Base-by-base conservation (phyloP, 64 coral and sea anemone genomes). In the Dendronephthya gigantea region DNA sequence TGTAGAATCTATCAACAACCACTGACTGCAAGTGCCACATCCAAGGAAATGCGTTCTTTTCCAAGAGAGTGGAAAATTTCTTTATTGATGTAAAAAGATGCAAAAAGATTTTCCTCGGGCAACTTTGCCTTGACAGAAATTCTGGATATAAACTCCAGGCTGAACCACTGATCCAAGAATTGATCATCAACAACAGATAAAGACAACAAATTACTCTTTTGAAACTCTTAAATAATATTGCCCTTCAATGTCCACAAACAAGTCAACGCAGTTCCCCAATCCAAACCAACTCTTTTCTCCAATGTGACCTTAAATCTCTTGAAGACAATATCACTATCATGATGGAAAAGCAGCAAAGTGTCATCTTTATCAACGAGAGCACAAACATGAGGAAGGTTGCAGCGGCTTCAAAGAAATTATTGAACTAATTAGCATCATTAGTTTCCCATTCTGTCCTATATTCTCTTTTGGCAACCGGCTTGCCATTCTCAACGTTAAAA, bases 361-460 rank as follows among this genome's bases (percentile, higher is more conserved):
- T 79, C 30, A 79, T 79, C 29, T 15, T 29, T 79, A 33, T 79
- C 72, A 29, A 33, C 72, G 36, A 79, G 72, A 29, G 19, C 37
- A 8, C 72, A 33, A 16, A 79, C 17, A 35, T 79, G 72, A 35
- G 72, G 72, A 33, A 79, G 34, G 72, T 35, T 79, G 68, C 68
- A 74, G 31, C 68, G 31, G 68, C 68, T 74, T 9, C 31, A 35
- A 74, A 74, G 25, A 74, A 74, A 27, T 74, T 29, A 74, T 27
- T 9, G 31, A 74, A 30, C 11, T 19, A 29, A 33, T 7, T 29
- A 15, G 30, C 36, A 19, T 33, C 72, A 39, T 79, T 33, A 8
- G 72, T 79, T 79, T 79, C 72, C 72, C 72, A 79, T 79, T 19
- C 32, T 33, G 36, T 79, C 36, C 72, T 79, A 39, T 79, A 29